Conservation (phyloP, 2,888 invertebrate genomes). For the Fragum whitleyi region DNA sequence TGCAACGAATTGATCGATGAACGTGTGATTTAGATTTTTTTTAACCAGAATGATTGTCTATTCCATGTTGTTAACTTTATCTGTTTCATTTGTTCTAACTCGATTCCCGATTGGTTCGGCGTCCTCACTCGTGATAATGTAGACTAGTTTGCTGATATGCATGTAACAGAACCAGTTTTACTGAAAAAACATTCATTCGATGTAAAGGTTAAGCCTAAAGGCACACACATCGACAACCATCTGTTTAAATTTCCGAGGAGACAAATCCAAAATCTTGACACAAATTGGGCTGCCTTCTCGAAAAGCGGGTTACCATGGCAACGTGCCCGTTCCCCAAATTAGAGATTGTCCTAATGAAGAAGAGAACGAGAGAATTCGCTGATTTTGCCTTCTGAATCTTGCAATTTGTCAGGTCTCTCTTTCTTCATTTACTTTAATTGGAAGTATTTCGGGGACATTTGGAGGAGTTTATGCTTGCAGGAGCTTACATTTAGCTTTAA, state of each 20-base stretch:
- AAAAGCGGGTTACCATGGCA: slow-evolving; percentile 24
- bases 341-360: slow-evolving; percentile 23
- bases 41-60: too few species aligned
- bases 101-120: too few species aligned
- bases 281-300: slow-evolving; percentile 31
- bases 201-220: slow-evolving; percentile 16
- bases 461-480: neutral
- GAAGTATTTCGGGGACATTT: neutral
- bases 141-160: too few species aligned
- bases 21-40: too few species aligned
- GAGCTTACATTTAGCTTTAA: too few species aligned
- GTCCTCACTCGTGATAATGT: too few species aligned
- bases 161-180: too few species aligned
- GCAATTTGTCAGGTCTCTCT: neutral
- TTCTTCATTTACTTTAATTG: neutral
- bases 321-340: slow-evolving; percentile 26
- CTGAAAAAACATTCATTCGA: too few species aligned
- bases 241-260: slow-evolving; percentile 37
- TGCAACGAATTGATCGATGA: too few species aligned
- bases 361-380: neutral
- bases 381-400: neutral
- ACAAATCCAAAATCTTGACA: slow-evolving; percentile 40
- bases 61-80: too few species aligned
- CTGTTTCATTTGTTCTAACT: too few species aligned
- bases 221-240: slow-evolving; percentile 41